A percentile compares a stretch with the other conserved stretches of the same genome.
These are phyloP conservation scores for Papilio demoleus DNA, from an alignment of 2,888 invertebrate genomes.

Conservation along the genomic window DNA sequence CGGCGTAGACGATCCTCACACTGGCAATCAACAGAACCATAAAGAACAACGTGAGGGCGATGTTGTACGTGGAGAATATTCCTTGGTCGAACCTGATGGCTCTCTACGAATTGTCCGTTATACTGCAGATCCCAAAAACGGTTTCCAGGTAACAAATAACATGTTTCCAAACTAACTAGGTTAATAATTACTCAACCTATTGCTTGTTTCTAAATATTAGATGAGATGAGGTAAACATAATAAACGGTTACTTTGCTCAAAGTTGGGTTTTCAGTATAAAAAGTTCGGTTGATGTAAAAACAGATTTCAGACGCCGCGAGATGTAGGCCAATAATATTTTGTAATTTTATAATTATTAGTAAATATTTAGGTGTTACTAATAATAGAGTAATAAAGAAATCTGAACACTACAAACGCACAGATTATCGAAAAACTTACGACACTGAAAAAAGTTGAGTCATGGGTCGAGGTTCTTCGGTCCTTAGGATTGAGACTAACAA, in stretches of 20 bases:
- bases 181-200: not conserved
- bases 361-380: not conserved
- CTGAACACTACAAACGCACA: not conserved
- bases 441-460: not conserved
- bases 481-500: too few species aligned
- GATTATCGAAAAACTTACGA: not conserved
- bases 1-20: conserved; percentile 89
- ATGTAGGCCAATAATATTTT: not conserved
- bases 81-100: conserved; percentile 89
- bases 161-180: not conserved
- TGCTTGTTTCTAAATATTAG: not conserved
- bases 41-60: conserved; percentile 89
- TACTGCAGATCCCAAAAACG: conserved; percentile 88
- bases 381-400: not conserved
- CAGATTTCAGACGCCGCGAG: not conserved
- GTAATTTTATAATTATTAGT: conserved; percentile 8
- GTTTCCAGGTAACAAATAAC: conserved; percentile 85
- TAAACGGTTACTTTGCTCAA: not conserved
- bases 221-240: not conserved
- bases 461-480: not conserved
- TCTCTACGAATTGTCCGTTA: conserved; percentile 88
- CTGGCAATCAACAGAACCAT: conserved; percentile 89
- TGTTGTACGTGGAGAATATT: conserved; percentile 88
- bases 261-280: conserved; percentile 13
- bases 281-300: not conserved